Evolutionary conservation across 2,888 invertebrate genomes (phyloP), one percentile per base, ranked within the genome.

Genomic region (Pseudococcus longispinus): DNA sequence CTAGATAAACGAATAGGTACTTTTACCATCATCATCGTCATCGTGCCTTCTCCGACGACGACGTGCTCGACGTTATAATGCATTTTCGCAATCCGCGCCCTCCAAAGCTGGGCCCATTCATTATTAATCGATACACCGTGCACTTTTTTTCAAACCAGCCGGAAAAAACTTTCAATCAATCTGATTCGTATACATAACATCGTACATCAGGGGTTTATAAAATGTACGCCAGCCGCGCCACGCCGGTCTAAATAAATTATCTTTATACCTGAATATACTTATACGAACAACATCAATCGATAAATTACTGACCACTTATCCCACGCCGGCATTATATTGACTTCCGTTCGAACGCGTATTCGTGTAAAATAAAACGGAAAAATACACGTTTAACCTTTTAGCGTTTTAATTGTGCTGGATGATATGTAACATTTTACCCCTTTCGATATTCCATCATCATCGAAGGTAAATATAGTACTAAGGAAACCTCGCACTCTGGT

Each of bases 331-430:
- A 74, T 74, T 51, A 83, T 83, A 83, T 83, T 83, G 46, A 83
- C 83, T 83, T 83, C 83, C 83, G 83, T 83, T 83, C 23, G 51
- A 46, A 29, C 51, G 83, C 83, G 29, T 83, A 29, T 55, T 46
- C 51, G 83, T 83, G 83, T 51, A 51, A 83, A 51, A 26, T 46
- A 82, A 82, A 82, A 82, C 18, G 82, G 26, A 83, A 83, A 83
- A 29, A 83, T 51, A 83, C 83, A 83, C 83, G 83, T 23, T 83
- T 83, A 83, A 83, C 83, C 83, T 83, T 83, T 83, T 83, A 83
- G 46, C 83, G 83, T 83, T 83, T 51, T 83, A 83, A 83, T 83
- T 83, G 51, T 55, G 26, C 55, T 51, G 32, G 51, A 83, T 51
- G 83, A 83, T 83, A 83, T 51, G 51, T 55, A 83, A 51, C 26